Conservation (phyloP, 2,888 invertebrate genomes). For the Drosophila peninsularis region DNA sequence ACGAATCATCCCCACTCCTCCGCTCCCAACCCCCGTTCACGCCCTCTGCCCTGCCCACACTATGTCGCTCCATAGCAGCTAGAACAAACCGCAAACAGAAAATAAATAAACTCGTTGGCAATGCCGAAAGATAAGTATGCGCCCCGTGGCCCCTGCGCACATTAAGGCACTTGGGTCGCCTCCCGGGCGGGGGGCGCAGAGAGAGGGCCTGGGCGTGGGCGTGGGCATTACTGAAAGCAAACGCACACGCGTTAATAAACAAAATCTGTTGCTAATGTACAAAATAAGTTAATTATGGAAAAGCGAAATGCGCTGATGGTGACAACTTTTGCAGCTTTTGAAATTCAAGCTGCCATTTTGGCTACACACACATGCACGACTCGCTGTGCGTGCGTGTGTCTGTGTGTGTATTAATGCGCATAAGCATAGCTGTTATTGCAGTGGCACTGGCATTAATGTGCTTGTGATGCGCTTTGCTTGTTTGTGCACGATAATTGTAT, state of each 20-base stretch:
- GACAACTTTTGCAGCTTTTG: constrained; percentile 62
- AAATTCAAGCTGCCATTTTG: constrained; percentile 47
- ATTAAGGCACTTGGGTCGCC: constrained; percentile 45
- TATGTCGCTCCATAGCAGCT: background rate
- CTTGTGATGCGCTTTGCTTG: constrained; percentile 29
- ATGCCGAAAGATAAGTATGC: constrained; percentile 71
- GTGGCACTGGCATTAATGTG: constrained; percentile 30
- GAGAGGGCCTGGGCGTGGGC: background rate
- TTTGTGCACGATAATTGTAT: constrained; percentile 63
- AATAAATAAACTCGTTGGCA: constrained; percentile 76
- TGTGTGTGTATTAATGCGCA: background rate
- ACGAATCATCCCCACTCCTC: constrained; percentile 32
- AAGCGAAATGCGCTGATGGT: constrained; percentile 58
- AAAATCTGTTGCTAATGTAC: constrained; percentile 80
- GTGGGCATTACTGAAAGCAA: constrained; percentile 41
- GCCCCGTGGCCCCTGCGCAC: constrained; percentile 48
- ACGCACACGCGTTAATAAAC: constrained; percentile 74
- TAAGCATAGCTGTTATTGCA: constrained; percentile 8
- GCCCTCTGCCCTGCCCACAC: background rate
- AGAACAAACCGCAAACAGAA: constrained; percentile 65
- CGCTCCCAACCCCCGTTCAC: background rate
- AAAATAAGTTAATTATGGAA: constrained; percentile 75
- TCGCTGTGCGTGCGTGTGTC: background rate
- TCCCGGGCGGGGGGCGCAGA: background rate
- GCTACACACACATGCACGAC: background rate